Conservation (phyloP, 2,888 invertebrate species). For the Helobdella robusta region DNA sequence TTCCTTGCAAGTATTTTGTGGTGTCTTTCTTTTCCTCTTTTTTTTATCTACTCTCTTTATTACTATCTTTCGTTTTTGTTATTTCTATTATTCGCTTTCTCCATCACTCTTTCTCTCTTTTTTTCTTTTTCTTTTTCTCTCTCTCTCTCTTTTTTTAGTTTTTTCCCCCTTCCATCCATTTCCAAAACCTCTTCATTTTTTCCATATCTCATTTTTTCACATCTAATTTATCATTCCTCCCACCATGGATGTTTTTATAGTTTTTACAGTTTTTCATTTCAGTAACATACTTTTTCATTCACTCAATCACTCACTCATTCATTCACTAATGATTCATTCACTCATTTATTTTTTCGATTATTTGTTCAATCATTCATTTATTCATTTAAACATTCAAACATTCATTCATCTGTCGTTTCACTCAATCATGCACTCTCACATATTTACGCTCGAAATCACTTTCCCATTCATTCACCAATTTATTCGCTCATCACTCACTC, state of each 20-base stretch:
- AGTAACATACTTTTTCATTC: neutral
- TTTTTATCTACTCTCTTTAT: neutral
- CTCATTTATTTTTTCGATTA: neutral
- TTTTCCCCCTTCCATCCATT: neutral
- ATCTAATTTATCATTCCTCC: too few species aligned
- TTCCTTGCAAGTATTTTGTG: neutral
- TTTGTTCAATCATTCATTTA: too few species aligned
- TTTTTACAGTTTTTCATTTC: neutral
- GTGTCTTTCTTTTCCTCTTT: neutral
- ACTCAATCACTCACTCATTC: neutral
- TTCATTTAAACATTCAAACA: too few species aligned
- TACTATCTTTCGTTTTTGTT: neutral
- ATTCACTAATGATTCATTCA: neutral
- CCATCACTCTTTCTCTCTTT: neutral
- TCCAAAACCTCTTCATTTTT: neutral
- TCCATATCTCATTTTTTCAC: neutral
- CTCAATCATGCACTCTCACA: neutral
- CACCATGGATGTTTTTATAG: neutral
- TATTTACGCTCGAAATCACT: neutral
- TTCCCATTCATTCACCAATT: neutral
- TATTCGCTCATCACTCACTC: neutral
- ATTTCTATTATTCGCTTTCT: neutral
- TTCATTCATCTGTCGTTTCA: too few species aligned
- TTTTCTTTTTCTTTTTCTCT: neutral
- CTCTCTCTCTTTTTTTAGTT: neutral